Conservation (phyloP, 2,888 invertebrate genomes). For the Drosophila pseudotalamancana region DNA sequence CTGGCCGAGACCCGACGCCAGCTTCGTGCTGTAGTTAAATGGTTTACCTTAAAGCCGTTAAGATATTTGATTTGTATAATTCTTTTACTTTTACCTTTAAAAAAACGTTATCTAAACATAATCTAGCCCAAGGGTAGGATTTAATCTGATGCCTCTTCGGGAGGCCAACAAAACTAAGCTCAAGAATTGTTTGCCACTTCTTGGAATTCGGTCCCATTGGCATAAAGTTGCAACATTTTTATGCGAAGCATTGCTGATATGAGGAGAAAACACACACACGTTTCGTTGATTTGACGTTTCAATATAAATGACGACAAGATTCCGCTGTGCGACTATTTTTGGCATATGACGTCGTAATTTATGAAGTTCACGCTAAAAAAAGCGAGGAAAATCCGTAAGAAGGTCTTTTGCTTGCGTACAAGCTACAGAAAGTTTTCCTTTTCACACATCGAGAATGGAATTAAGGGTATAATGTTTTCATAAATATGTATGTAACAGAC, state of each 20-base stretch:
- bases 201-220: not conserved
- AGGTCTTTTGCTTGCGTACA: not conserved
- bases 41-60: not conserved
- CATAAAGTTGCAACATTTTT: slow-evolving; percentile 13
- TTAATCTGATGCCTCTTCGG: not conserved
- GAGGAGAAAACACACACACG: slow-evolving; percentile 37
- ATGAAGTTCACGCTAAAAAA: slow-evolving; percentile 57
- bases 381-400: not conserved
- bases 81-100: not conserved
- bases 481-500: too few species aligned
- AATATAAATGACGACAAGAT: slow-evolving; percentile 66
- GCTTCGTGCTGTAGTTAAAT: slow-evolving; percentile 97
- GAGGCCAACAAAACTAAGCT: slow-evolving; percentile 6
- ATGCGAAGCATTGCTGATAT: slow-evolving; percentile 4
- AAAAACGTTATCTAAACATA: not conserved
- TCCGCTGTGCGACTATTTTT: slow-evolving; percentile 52
- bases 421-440: not conserved
- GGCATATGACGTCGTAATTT: slow-evolving; percentile 77
- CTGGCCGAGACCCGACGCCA: slow-evolving; percentile 94
- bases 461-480: too few species aligned
- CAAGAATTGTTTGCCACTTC: slow-evolving; percentile 48
- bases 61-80: not conserved
- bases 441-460: too few species aligned
- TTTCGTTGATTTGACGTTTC: slow-evolving; percentile 68
- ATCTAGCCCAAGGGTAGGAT: too few species aligned